phyloP scores from a whole-genome alignment of 2,797 vertebrate genomes.

The Orientallactaga sibirica region DNA sequence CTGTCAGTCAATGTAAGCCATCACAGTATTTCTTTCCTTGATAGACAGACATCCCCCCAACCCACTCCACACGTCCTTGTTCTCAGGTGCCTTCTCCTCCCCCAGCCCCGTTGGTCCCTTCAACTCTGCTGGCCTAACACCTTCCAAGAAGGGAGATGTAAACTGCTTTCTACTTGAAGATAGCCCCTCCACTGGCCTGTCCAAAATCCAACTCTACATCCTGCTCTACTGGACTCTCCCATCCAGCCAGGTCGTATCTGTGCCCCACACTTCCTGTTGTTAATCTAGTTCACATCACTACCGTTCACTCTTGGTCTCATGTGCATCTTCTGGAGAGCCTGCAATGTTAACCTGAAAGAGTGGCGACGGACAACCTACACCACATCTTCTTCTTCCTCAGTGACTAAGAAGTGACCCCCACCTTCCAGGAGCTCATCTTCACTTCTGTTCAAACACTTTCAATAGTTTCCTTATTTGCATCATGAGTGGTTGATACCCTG shows the following conservation, averaged over 20 bases:
- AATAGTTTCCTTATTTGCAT: slow-evolving; percentile 14
- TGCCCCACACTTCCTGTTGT: neutral
- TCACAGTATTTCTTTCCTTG: neutral
- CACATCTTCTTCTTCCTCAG: neutral
- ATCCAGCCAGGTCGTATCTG: neutral
- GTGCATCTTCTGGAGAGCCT: neutral
- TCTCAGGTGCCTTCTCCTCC: neutral
- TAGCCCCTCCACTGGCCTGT: neutral
- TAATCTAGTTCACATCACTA: neutral
- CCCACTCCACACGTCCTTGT: too few species aligned
- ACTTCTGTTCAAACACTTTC: slow-evolving; percentile 17
- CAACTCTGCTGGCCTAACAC: neutral
- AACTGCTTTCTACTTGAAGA: slow-evolving; percentile 3
- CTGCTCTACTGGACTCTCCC: slow-evolving; percentile 7
- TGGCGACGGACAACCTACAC: neutral
- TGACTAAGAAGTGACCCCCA: neutral
- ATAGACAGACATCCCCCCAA: too few species aligned
- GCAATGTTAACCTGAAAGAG: neutral
- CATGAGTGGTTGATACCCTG: neutral
- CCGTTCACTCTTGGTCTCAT: neutral
- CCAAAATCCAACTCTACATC: slow-evolving; percentile 19
- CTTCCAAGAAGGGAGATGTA: neutral
- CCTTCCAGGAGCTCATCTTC: neutral
- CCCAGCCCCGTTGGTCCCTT: neutral
- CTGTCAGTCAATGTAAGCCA: too few species aligned